Evolutionary conservation across 2,888 invertebrate species (phyloP), one percentile per base, ranked within the genome.

Genomic region (Busseola fusca): DNA sequence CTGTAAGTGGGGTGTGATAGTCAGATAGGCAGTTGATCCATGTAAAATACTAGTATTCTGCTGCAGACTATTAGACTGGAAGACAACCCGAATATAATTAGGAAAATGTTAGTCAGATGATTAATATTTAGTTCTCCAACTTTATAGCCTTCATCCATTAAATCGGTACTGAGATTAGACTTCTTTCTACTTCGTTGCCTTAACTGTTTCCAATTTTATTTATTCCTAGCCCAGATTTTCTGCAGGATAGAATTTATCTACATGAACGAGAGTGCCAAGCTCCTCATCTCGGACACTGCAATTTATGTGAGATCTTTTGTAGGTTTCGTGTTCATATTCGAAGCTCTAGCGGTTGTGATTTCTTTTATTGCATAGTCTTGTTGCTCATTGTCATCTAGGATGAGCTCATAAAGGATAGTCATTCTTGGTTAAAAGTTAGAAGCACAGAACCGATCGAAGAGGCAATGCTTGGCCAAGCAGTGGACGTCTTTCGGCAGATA

Each of bases 221-320:
- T 50, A 50, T 60, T 52, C 18, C 27, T 18, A 45, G 12, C 25
- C 5, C 18, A 52, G 3, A 0, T 21, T 56, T 2, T 56, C 21
- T 69, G 2, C 1, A 68, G 69, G 16, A 58, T 64, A 57, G 2
- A 86, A 81, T 73, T 18, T 52, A 37, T n/a, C 50, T 40, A 59
- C 82, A 65, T 64, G 69, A 79, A 69, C 64, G 78, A 18, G 84
- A 84, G 34, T 69, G 50, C 56, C 27, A 56, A 63, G 58, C 48
- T 21, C 60, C 63, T 84, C 83, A 85, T 87, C 86, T 87, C 82
- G 87, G 85, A 85, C 88, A 82, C 81, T 82, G 83, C 88, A 89
- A 90, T 90, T 89, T 90, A 90, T 91, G 89, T 89, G 88, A 86
- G 86, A 88, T 87, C 84, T 88, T 88, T 88, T 82, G 72, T 84